These are phyloP conservation scores for Phorcus lineatus DNA, from an alignment of 2,888 invertebrate species.

Conservation along the genomic window DNA sequence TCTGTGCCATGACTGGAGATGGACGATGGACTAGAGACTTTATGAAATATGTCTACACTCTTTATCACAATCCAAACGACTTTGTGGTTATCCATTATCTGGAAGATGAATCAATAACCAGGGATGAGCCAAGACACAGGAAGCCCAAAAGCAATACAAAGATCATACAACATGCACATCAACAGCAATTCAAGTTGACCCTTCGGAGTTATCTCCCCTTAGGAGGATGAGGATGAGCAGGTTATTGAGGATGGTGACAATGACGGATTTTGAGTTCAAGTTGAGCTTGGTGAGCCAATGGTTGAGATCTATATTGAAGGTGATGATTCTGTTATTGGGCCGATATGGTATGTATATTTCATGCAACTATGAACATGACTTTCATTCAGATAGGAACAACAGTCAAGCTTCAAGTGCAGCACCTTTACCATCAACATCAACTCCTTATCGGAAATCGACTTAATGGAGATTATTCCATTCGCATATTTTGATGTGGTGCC, in stretches of 20 bases:
- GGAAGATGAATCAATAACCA: not conserved
- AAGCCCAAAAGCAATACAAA: slow-evolving; percentile 3
- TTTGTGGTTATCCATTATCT: not conserved
- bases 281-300: not conserved
- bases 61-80: slow-evolving; percentile 6
- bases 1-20: slow-evolving; percentile 5
- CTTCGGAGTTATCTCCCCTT: not conserved
- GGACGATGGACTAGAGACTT: slow-evolving; percentile 5
- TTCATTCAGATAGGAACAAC: not conserved
- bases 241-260: not conserved
- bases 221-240: not conserved
- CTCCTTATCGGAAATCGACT: not conserved
- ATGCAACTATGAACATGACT: not conserved
- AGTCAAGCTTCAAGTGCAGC: not conserved
- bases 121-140: not conserved
- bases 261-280: not conserved
- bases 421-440: not conserved
- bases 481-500: not conserved
- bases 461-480: not conserved
- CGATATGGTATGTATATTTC: not conserved
- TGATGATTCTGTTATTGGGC: not conserved
- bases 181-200: not conserved
- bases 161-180: not conserved
- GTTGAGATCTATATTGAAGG: not conserved
- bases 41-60: slow-evolving; percentile 8